phyloP scores from a whole-genome alignment of 2,888 invertebrate genomes.

The Anthoptus insignis region DNA sequence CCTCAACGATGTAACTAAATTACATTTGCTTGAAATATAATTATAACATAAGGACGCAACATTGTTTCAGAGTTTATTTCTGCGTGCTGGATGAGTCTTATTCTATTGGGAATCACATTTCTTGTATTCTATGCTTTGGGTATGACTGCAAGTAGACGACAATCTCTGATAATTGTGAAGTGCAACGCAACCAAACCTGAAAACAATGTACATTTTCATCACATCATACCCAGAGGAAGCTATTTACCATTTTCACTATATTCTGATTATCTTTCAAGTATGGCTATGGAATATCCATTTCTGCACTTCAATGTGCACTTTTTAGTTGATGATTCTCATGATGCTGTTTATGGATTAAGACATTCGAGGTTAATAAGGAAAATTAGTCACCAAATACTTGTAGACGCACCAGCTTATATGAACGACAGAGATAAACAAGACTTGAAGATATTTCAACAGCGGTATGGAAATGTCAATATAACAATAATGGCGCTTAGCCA shows the following conservation, averaged over 20 bases:
- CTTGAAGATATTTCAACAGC: constrained; percentile 61
- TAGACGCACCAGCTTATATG: constrained; percentile 48
- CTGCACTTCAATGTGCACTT: constrained; percentile 69
- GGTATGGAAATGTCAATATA: constrained; percentile 75
- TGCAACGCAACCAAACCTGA: constrained; percentile 63
- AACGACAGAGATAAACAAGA: constrained; percentile 59
- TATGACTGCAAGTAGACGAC: constrained; percentile 64
- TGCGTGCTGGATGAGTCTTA: constrained; percentile 76
- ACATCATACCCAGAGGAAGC: constrained; percentile 61
- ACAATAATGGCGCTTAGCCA: constrained; percentile 68
- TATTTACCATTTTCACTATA: constrained; percentile 60
- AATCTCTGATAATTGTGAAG: constrained; percentile 62
- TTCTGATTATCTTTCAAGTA: constrained; percentile 65
- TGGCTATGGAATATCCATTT: constrained; percentile 66
- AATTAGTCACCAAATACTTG: constrained; percentile 55
- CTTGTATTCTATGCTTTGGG: constrained; percentile 71
- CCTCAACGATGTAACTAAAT: too few species aligned
- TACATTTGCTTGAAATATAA: too few species aligned
- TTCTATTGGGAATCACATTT: constrained; percentile 70
- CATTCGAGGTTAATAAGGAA: constrained; percentile 60
- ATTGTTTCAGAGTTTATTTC: constrained; percentile 74
- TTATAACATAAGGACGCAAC: too few species aligned
- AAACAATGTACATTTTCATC: constrained; percentile 69
- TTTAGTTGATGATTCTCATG: constrained; percentile 69
- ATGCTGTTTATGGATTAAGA: constrained; percentile 51